Conservation (phyloP, 2,113 vertebrate species). For the Motacilla alba region DNA sequence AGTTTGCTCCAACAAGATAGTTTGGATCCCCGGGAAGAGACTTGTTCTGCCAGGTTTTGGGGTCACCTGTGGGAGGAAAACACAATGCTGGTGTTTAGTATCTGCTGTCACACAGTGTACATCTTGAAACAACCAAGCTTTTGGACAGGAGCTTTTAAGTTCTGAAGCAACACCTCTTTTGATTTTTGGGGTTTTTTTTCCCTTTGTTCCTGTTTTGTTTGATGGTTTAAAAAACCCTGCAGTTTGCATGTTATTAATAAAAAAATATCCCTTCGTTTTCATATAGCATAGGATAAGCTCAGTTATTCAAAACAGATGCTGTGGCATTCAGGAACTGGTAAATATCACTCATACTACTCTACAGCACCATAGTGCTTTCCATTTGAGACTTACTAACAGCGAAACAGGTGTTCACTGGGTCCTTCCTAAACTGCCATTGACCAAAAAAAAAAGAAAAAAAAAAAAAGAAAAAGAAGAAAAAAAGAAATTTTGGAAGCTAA, state of each 20-base stretch:
- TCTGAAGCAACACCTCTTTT: constrained; percentile 5
- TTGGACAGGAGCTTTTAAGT: constrained; percentile 48
- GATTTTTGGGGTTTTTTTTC: background rate
- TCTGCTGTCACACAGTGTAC: constrained; percentile 50
- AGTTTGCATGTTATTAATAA: background rate
- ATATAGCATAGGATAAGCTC: background rate
- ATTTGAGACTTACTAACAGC: background rate
- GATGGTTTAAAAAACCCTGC: background rate
- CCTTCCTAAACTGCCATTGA: background rate
- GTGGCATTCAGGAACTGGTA: background rate
- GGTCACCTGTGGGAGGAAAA: constrained; percentile 88
- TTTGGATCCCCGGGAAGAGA: constrained; percentile 98
- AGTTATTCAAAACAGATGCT: background rate
- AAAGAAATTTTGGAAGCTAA: background rate
- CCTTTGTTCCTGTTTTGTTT: background rate
- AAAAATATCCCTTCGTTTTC: background rate
- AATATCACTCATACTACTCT: background rate
- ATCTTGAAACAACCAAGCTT: constrained; percentile 61
- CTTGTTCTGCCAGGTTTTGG: constrained; percentile 99
- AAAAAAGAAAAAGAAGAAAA: too few relatives aligned
- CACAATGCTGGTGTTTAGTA: constrained; percentile 67
- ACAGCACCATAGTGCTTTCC: background rate
- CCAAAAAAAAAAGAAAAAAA: background rate
- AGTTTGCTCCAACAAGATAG: constrained; percentile 99
- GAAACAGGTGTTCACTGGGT: background rate